These are phyloP conservation scores for Corythornis leucogaster DNA, from an alignment of 2,797 vertebrate species.

Conservation along the genomic window DNA sequence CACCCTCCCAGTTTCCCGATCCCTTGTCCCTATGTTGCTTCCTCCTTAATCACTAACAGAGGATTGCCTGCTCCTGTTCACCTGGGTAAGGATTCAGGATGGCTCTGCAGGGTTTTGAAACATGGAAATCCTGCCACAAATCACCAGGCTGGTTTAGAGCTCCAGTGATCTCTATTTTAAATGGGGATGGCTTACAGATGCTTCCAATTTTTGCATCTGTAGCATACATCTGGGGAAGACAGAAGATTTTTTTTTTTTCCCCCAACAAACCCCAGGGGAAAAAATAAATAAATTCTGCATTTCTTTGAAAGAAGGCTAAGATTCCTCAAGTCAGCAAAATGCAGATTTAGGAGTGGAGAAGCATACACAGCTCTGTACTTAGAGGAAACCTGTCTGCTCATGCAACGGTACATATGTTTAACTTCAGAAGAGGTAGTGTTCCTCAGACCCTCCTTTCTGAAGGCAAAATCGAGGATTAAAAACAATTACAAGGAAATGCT, in stretches of 20 bases:
- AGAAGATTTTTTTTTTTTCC: neutral
- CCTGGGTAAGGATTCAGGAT: neutral
- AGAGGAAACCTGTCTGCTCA: neutral
- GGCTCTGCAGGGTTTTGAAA: neutral
- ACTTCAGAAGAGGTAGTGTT: neutral
- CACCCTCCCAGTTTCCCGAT: neutral
- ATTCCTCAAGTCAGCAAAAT: neutral
- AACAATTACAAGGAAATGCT: neutral
- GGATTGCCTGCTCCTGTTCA: neutral
- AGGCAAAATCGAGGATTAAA: neutral
- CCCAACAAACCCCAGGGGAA: neutral
- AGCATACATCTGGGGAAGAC: fast-evolving
- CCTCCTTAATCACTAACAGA: neutral
- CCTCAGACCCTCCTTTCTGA: neutral
- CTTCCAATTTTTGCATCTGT: neutral
- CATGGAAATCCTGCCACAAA: neutral
- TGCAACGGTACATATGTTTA: fast-evolving
- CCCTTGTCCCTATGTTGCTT: neutral
- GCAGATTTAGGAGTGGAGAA: neutral
- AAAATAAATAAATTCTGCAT: neutral
- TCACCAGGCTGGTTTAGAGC: neutral
- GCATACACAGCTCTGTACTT: fast-evolving
- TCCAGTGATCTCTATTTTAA: neutral
- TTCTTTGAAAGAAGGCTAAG: neutral
- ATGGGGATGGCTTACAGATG: neutral